Evolutionary conservation across 1,140 invertebrate species (phyloP).

Genomic region (Caerostris extrusa): DNA sequence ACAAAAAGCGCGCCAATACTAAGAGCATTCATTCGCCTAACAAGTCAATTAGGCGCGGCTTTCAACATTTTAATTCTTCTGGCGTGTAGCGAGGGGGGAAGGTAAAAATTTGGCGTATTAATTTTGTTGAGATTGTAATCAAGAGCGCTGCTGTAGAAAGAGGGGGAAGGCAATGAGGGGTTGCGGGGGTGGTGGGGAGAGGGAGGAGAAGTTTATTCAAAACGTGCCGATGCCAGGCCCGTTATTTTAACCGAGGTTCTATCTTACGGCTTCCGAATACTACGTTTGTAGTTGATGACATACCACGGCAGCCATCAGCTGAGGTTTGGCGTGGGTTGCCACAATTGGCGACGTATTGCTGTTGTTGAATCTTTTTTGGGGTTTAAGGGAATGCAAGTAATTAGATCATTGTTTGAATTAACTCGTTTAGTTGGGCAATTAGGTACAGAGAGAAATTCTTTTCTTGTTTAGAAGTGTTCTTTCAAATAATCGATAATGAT

Average conservation of each 20-base stretch:
- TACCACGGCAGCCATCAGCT: constrained; percentile 64
- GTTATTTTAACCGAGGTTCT: constrained; percentile 76
- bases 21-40: constrained; percentile 74
- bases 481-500: no score
- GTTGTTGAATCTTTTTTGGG: neutral
- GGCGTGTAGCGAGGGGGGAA: neutral
- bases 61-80: constrained; percentile 77
- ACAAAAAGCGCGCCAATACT: constrained; percentile 74
- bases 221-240: constrained; percentile 73
- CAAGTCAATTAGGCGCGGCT: constrained; percentile 76
- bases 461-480: no score
- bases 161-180: neutral
- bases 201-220: constrained; percentile 64
- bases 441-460: neutral
- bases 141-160: constrained; percentile 57
- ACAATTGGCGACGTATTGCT: constrained; percentile 47
- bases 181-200: neutral
- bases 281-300: constrained; percentile 73
- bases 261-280: constrained; percentile 70
- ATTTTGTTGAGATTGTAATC: constrained; percentile 78
- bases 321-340: neutral
- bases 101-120: constrained; percentile 77
- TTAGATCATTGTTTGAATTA: neutral
- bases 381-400: neutral
- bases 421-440: neutral